phyloP scores from a whole-genome alignment of 1,140 invertebrate genomes.

The Drosophila dunni region DNA sequence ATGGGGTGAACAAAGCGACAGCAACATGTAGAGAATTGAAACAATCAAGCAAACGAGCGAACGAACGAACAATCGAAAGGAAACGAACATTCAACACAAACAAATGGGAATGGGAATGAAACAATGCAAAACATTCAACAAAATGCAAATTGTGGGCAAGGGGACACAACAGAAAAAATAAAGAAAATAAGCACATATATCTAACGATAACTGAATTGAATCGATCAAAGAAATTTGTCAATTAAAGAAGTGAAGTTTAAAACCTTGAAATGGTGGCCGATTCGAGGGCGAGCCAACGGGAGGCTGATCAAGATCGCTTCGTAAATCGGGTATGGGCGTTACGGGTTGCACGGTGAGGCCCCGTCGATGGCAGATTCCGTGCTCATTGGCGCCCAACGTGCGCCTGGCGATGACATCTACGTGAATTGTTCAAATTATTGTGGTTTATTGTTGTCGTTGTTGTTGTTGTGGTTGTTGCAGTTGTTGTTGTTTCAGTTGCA shows the following conservation, averaged over 20 bases:
- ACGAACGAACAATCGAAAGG: slow-evolving; percentile 36
- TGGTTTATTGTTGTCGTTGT: slow-evolving; percentile 34
- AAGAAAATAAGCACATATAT: slow-evolving; percentile 36
- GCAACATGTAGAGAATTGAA: slow-evolving; percentile 13
- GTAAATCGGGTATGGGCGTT: slow-evolving; percentile 93
- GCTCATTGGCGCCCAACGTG: slow-evolving; percentile 89
- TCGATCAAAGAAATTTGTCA: slow-evolving; percentile 47
- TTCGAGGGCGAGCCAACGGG: slow-evolving; percentile 84
- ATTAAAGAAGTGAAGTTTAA: slow-evolving; percentile 44
- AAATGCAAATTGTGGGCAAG: slow-evolving; percentile 51
- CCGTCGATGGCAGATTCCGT: slow-evolving; percentile 93
- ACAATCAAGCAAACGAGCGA: slow-evolving; percentile 52
- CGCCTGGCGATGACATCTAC: slow-evolving; percentile 80
- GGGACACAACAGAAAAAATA: not conserved
- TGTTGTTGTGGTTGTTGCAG: slow-evolving; percentile 22
- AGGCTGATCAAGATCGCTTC: slow-evolving; percentile 89
- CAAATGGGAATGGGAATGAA: slow-evolving; percentile 46
- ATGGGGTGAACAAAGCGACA: slow-evolving; percentile 32
- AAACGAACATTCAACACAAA: slow-evolving; percentile 20
- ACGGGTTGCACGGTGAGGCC: slow-evolving; percentile 90
- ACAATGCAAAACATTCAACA: slow-evolving; percentile 67
- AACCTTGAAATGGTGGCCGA: slow-evolving; percentile 85
- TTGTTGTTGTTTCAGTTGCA: slow-evolving; percentile 10
- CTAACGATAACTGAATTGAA: slow-evolving; percentile 10
- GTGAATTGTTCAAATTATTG: slow-evolving; percentile 38